Base-by-base conservation (phyloP, 2,888 invertebrate species). In the Acronicta leporina region DNA sequence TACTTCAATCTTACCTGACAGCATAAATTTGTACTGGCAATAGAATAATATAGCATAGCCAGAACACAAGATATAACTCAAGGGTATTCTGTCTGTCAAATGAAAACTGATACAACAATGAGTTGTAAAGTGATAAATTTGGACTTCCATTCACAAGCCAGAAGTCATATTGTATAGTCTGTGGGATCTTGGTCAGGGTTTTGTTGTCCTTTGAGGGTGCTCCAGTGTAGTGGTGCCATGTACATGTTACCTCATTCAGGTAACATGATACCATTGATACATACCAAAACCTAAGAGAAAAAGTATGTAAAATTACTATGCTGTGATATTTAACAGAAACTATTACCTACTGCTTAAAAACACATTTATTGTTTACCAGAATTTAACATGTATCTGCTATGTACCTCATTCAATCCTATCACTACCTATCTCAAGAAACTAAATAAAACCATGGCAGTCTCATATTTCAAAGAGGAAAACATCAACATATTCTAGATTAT, bases 111-210 rank as follows among this genome's bases (percentile, higher is more conserved):
- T 98, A 99, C 59, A 98, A 96, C 80, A 99, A 95, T 59, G 97
- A 97, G 88, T 98, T 98, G 82, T 97, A 97, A 64, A 97, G 96
- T 62, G 97, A 97, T 78, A 96, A 95, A 86, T 97, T 98, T 0
- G 99, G 99, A 91, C 98, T 98, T 27, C 99, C 99, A 91, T 99
- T 99, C 8, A 99, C 99, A 48, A 99, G 95, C 97, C 98, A 98
- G 75, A 99, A 97, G 88, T 99, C 98, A 89, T 99, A 99, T 52
- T 95, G 90, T 47, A 94, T 77, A 41, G 75, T 87, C 69, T 94
- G 93, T 38, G 95, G 95, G 16, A 71, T 77, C 9, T 84, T 73
- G 35, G 88, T 89, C 33, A 90, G 67, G 2, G 88, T 87, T 68
- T 87, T 90, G 72, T 92, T 92, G 67, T 90, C 86, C 53, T 81